These are phyloP conservation scores for Peromyscus melanophrys DNA, from an alignment of 2,797 vertebrate species.

Conservation along the genomic window DNA sequence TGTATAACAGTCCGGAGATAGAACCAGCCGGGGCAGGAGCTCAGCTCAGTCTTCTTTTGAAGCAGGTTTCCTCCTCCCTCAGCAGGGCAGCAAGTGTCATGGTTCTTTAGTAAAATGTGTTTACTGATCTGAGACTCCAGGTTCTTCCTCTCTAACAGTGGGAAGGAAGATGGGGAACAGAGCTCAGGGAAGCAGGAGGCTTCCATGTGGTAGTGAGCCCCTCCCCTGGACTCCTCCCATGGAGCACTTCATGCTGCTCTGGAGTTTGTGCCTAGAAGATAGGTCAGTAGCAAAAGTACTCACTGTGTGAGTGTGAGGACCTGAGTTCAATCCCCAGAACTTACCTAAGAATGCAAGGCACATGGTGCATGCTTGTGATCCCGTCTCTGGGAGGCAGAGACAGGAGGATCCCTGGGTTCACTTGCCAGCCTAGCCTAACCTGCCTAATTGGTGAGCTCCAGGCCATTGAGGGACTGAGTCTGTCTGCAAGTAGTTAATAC, in stretches of 20 bases:
- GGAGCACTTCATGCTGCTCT: accelerated
- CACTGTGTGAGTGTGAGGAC: neutral
- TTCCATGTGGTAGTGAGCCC: neutral
- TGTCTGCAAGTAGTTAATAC: neutral
- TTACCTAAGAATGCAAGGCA: neutral
- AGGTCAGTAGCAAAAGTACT: no score
- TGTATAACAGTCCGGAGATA: neutral
- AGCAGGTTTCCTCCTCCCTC: neutral
- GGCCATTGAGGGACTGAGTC: neutral
- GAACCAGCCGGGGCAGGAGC: neutral
- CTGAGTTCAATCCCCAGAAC: neutral
- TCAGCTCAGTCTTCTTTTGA: neutral
- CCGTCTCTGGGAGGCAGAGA: neutral
- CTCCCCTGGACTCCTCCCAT: neutral
- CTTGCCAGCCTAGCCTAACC: neutral
- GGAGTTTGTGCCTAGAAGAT: neutral
- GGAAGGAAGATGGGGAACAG: neutral
- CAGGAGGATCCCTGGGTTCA: neutral
- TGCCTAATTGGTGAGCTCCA: neutral
- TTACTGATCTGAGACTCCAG: neutral
- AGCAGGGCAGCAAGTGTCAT: neutral
- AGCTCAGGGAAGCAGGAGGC: neutral
- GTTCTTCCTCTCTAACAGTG: neutral
- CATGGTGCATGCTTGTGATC: no score
- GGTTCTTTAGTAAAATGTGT: neutral